phyloP scores from a whole-genome alignment of 1,140 invertebrate genomes.

The Protaetia brevitarsis region DNA sequence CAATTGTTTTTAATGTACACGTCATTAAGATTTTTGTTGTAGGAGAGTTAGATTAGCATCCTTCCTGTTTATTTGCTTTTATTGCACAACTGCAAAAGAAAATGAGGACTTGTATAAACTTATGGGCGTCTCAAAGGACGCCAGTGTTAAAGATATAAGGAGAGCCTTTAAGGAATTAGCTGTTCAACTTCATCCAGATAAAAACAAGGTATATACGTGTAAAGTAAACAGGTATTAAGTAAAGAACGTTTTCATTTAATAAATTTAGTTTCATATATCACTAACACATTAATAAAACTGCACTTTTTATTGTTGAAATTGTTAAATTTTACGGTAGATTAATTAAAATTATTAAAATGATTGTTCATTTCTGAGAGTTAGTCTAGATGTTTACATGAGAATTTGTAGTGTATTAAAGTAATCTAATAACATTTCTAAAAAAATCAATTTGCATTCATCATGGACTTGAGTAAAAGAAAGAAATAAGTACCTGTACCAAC shows the following conservation, averaged over 20 bases:
- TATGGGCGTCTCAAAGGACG: constrained; percentile 66
- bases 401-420: not conserved
- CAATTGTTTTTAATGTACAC: too few species aligned
- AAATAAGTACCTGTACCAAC: too few species aligned
- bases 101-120: constrained; percentile 60
- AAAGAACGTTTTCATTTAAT: too few species aligned
- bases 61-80: not conserved
- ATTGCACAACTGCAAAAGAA: constrained; percentile 6
- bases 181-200: constrained; percentile 78
- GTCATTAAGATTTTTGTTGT: not conserved
- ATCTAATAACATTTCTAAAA: not conserved
- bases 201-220: constrained; percentile 69
- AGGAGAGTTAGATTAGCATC: not conserved
- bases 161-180: constrained; percentile 81
- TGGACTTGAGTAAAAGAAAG: too few species aligned
- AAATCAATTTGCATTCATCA: too few species aligned
- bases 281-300: not conserved
- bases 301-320: not conserved
- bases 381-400: too few species aligned
- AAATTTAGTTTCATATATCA: too few species aligned
- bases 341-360: too few species aligned
- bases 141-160: constrained; percentile 70
- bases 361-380: too few species aligned
- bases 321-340: too few species aligned
- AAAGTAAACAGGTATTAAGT: too few species aligned